Base-by-base conservation (phyloP, 2,888 invertebrate genomes). In the Phengaris alcon region DNA sequence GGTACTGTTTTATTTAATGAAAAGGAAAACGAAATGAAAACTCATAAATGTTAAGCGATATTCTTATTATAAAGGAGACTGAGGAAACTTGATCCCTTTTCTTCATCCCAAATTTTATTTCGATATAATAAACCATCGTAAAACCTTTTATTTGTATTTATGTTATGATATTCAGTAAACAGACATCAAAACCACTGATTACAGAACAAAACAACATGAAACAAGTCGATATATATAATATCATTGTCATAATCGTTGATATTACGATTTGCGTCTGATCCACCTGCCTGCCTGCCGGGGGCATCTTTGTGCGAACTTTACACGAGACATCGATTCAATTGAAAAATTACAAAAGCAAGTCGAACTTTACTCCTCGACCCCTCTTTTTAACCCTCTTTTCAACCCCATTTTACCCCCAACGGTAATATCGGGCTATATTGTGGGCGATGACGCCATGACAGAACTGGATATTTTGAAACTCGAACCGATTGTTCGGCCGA, bases 241-340 rank as follows among this genome's bases (percentile, higher is more conserved):
- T 22, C 22, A 1, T 22, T 22, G 22, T 22, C 22, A 22, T 35
- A 59, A 10, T 59, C 59, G 59, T 59, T 35, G 59, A 59, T 59
- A 59, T 12, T 59, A 22, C 4, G 35, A 35, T 35, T 48, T 48
- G 48, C 48, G 52, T 3, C 52, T 64, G 64, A 64, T 13, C 64
- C 35, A 64, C 35, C 35, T 59, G 59, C 59, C 48, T 35, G 59
- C 12, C 48, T 74, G 74, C 59, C 22, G 51, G 64, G 64, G 64
- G 68, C 64, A 68, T 51, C 64, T 35, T 51, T 74, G 51, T 74
- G 64, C 35, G 22, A 64, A 59, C 74, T 68, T 54, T 52, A 68
- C 74, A 54, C 15, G 69, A 69, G 68, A 68, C 74, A 52, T 74
- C 74, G 74, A 44, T 68, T 59, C 64, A 68, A 74, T 74, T 74